Percentiles rank a stretch among this genome's conserved stretches.
Conservation (phyloP, 2,797 vertebrate genomes). For the Cryptoprocta ferox region DNA sequence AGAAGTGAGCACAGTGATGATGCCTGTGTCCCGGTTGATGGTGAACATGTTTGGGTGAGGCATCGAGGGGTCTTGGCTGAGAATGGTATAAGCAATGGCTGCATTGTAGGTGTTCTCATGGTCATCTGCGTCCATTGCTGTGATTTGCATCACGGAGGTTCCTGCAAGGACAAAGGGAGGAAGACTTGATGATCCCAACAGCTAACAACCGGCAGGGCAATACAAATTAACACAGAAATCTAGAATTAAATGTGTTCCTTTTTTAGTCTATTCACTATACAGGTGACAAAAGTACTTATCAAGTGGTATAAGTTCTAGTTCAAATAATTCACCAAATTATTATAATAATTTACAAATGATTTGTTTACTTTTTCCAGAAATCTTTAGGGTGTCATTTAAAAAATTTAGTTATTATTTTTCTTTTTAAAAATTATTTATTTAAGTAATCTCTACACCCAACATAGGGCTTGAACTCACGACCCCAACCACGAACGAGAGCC, state of each 20-base stretch:
- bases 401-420: neutral
- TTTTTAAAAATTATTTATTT: neutral
- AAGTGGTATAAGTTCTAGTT: neutral
- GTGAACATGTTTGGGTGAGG: conserved; percentile 80
- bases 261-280: neutral
- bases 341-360: neutral
- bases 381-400: neutral
- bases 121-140: conserved; percentile 88
- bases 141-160: conserved; percentile 84
- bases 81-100: conserved; percentile 81
- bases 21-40: conserved; percentile 85
- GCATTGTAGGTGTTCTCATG: conserved; percentile 74
- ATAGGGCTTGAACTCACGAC: neutral
- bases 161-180: conserved; percentile 75
- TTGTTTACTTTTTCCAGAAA: neutral
- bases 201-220: neutral
- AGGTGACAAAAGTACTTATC: neutral
- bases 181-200: neutral
- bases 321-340: neutral
- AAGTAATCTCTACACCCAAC: neutral
- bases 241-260: neutral
- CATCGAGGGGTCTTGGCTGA: conserved; percentile 82
- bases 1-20: conserved; percentile 84
- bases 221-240: neutral
- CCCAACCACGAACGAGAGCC: neutral